Conservation (phyloP, 2,113 vertebrate species). For the Emberiza fucata region DNA sequence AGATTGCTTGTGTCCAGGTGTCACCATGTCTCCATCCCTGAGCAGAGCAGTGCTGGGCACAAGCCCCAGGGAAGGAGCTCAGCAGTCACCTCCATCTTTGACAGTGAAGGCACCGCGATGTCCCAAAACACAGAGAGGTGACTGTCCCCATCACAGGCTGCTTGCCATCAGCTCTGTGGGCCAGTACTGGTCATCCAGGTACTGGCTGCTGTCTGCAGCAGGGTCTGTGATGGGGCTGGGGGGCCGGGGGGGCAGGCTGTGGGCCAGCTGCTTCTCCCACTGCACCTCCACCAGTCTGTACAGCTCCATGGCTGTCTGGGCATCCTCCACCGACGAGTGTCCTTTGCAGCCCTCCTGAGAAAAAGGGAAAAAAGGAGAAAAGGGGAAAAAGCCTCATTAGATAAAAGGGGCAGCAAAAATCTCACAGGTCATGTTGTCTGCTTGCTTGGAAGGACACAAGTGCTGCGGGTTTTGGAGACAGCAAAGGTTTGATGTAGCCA, state of each 20-base stretch:
- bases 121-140: rapidly evolving
- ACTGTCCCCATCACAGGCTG: slow-evolving; percentile 7
- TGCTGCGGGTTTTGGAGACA: neutral
- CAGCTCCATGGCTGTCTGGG: slow-evolving; percentile 86
- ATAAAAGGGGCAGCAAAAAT: neutral
- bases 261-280: slow-evolving; percentile 80
- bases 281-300: slow-evolving; percentile 89
- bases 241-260: neutral
- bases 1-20: neutral
- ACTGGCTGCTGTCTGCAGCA: slow-evolving; percentile 70
- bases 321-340: slow-evolving; percentile 92
- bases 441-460: neutral
- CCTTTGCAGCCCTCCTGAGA: slow-evolving; percentile 78
- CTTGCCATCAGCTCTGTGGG: slow-evolving; percentile 72
- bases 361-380: neutral
- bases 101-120: neutral
- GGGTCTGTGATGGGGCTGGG: slow-evolving; percentile 26
- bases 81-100: neutral
- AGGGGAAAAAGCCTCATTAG: neutral
- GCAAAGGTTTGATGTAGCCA: neutral
- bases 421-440: neutral
- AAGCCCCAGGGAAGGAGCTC: neutral
- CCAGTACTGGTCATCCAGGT: slow-evolving; percentile 94
- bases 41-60: neutral
- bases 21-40: neutral